Conservation (phyloP, 2,113 vertebrate genomes). For the Heteronetta atricapilla region DNA sequence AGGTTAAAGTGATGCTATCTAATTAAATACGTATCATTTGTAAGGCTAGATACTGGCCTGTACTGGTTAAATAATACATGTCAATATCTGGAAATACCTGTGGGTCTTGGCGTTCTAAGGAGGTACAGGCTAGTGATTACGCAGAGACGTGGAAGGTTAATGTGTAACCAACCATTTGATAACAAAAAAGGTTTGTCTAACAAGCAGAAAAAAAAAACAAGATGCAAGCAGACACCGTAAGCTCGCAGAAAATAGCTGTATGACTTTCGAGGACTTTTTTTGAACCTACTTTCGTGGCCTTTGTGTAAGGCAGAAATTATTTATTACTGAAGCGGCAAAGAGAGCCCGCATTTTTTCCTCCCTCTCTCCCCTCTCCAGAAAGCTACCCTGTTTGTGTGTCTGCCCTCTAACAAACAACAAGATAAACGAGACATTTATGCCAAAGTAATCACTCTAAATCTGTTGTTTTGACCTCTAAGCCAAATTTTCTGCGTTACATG, state of each 20-base stretch:
- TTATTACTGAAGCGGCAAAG: background rate
- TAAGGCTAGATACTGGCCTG: background rate
- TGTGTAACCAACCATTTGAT: background rate
- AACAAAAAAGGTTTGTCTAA: background rate
- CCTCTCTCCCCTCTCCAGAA: background rate
- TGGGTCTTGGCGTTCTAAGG: background rate
- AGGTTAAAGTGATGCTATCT: background rate
- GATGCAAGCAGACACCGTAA: background rate
- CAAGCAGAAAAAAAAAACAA: background rate
- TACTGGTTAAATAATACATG: background rate
- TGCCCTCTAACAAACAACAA: slow-evolving; percentile 55
- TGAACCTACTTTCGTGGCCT: background rate
- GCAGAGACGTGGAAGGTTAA: background rate
- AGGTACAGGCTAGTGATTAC: background rate
- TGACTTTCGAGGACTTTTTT: background rate
- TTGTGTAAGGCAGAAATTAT: slow-evolving; percentile 14
- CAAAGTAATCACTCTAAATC: slow-evolving; percentile 53
- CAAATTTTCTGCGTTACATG: slow-evolving; percentile 43
- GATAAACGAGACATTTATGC: slow-evolving; percentile 33
- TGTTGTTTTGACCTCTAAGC: slow-evolving; percentile 58
- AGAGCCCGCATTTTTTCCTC: background rate
- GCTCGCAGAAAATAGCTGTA: background rate
- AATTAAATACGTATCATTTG: background rate
- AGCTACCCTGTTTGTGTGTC: slow-evolving; percentile 25
- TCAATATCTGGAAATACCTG: background rate